These are phyloP conservation scores for Acanthurus lineatus DNA, from an alignment of 2,797 vertebrate species.

Conservation along the genomic window DNA sequence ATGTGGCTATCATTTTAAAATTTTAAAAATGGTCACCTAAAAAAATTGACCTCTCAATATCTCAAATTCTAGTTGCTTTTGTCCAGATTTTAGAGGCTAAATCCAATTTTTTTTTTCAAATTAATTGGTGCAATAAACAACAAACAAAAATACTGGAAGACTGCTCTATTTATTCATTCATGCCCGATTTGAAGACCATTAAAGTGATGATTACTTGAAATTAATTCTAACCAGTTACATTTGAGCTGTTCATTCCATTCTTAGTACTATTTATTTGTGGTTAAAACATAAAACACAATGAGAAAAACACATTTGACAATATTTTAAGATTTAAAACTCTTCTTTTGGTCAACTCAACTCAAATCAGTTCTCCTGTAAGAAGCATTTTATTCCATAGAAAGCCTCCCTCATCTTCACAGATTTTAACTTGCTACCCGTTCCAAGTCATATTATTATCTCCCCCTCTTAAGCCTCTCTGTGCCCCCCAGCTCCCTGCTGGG, in stretches of 20 bases:
- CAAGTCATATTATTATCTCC: neutral
- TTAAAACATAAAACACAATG: neutral
- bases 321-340: neutral
- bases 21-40: neutral
- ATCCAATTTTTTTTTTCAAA: too few species aligned
- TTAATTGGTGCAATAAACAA: too few species aligned
- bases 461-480: neutral
- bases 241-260: neutral
- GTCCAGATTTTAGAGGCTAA: neutral
- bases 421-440: neutral
- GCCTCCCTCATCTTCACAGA: neutral
- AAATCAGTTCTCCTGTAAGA: neutral
- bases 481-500: slow-evolving; percentile 4
- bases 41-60: neutral
- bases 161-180: neutral
- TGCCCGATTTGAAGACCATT: neutral
- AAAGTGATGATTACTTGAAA: neutral
- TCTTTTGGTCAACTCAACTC: neutral
- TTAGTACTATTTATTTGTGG: neutral
- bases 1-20: neutral
- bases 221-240: neutral
- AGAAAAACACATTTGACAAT: neutral
- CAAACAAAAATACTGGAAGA: too few species aligned
- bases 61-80: neutral
- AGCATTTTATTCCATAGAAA: neutral